Evolutionary conservation across 2,888 invertebrate genomes (phyloP).

Genomic region (Pimpla rufipes): DNA sequence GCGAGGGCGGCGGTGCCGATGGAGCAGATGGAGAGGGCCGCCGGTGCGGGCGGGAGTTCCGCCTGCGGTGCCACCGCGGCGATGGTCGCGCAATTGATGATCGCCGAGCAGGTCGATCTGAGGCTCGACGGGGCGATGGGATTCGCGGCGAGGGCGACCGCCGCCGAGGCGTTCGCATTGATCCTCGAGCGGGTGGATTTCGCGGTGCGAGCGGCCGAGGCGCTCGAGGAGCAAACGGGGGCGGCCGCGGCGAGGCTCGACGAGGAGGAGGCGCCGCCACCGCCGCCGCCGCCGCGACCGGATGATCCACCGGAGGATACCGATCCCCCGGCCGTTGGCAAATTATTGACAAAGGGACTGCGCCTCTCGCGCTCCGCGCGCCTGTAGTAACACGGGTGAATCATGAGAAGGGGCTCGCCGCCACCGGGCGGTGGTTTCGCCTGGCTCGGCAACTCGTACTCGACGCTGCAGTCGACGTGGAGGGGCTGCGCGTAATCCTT

Average conservation of each 20-base stretch:
- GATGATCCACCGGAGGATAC: conserved; percentile 74
- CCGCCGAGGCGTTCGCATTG: conserved; percentile 48
- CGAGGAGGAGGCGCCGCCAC: too few relatives aligned
- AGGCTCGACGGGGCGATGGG: conserved; percentile 64
- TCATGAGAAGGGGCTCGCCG: conserved; percentile 94
- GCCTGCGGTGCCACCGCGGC: conserved; percentile 64
- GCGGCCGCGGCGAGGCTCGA: conserved; percentile 73
- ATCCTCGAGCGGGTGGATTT: conserved; percentile 47
- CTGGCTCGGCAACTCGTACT: conserved; percentile 96
- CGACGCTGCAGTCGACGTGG: conserved; percentile 96
- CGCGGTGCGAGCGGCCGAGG: conserved; percentile 17
- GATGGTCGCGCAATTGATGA: conserved; percentile 65
- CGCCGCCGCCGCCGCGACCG: conserved; percentile 46
- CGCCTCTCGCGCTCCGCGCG: conserved; percentile 94
- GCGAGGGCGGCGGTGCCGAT: conserved; percentile 69
- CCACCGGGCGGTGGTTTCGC: conserved; percentile 94
- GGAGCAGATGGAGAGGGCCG: conserved; percentile 74
- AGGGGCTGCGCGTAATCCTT: conserved; percentile 95
- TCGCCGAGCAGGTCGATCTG: conserved; percentile 51
- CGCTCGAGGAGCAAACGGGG: conserved; percentile 21
- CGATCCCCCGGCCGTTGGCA: conserved; percentile 88
- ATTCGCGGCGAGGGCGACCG: conserved; percentile 56
- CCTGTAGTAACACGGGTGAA: conserved; percentile 95
- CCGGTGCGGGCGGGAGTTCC: conserved; percentile 71
- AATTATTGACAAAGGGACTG: conserved; percentile 94